Evolutionary conservation across 2,888 invertebrate species (phyloP).

Genomic region (Phaonia tiefii): DNA sequence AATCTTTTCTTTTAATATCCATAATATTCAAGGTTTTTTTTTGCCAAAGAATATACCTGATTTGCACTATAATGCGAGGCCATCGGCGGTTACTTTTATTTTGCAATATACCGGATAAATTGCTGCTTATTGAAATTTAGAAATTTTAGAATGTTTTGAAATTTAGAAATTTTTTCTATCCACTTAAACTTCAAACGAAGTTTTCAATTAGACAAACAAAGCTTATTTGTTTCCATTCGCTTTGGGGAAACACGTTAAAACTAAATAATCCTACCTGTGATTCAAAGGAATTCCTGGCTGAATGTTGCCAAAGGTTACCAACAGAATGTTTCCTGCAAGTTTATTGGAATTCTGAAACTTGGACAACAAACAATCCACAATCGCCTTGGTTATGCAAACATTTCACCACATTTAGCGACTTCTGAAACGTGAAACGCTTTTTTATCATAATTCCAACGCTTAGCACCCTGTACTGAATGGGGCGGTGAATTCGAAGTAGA

Average conservation of each 20-base stretch:
- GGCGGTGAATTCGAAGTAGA: not conserved
- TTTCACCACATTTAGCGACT: not conserved
- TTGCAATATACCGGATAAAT: not conserved
- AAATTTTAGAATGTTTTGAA: slow-evolving; percentile 16
- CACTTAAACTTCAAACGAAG: slow-evolving; percentile 6
- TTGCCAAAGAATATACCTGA: slow-evolving; percentile 74
- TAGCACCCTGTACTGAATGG: slow-evolving; percentile 53
- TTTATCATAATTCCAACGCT: not conserved
- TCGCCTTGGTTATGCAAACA: slow-evolving; percentile 61
- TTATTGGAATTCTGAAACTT: slow-evolving; percentile 57
- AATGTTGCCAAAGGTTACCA: slow-evolving; percentile 64
- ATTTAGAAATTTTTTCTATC: not conserved
- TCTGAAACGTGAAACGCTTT: not conserved
- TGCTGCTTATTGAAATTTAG: not conserved
- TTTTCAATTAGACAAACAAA: slow-evolving; percentile 28
- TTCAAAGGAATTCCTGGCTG: slow-evolving; percentile 40
- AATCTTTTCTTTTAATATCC: no score
- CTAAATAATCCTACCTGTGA: not conserved
- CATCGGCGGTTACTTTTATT: slow-evolving; percentile 68
- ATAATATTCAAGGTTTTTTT: not conserved
- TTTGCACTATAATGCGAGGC: slow-evolving; percentile 79
- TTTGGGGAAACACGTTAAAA: not conserved
- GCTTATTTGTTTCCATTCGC: not conserved
- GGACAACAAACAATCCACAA: slow-evolving; percentile 50
- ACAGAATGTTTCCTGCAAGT: slow-evolving; percentile 15